Evolutionary conservation across 2,888 invertebrate genomes (phyloP), one percentile per base, ranked within the genome.

Genomic region (Nomada goodeniana): DNA sequence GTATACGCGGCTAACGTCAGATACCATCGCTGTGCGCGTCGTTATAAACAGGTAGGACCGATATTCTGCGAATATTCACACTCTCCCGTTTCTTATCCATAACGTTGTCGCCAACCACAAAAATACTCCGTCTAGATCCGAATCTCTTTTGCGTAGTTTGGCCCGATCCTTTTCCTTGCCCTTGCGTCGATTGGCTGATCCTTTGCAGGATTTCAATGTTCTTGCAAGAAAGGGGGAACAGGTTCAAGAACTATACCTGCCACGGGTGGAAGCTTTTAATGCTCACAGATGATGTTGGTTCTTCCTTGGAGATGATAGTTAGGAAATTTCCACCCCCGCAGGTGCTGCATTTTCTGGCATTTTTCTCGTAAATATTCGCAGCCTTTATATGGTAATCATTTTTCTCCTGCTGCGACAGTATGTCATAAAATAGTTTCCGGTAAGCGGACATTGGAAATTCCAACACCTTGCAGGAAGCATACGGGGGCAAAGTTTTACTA

Each of bases 381-480:
- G 95, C 94, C 73, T 95, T 94, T 0, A 94, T 91, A 86, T 96
- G 96, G 87, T 95, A 94, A 87, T 95, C 95, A 84, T 94, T 95
- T 86, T 94, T 95, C 85, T 96, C 95, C 85, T 95, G 95, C 11
- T 94, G 91, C 0, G 95, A 94, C 29, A 96, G 90, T 47, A 95
- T 89, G 84, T 95, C 95, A 86, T 96, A 95, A 75, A 95, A 95
- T 0, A 95, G 94, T 79, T 94, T 93, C 84, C 95, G 94, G 57
- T 95, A 94, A 72, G 93, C 94, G 81, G 93, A 94, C 82, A 94
- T 95, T 90, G 94, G 94, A 88, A 96, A 96, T 89, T 94, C 95
- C 90, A 96, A 93, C 13, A 95, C 91, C 90, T 95, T 95, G 89
- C 96, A 96, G 90, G 94, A 95, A 10, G 95, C 95, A 86, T 95